Percentiles rank a stretch among this genome's conserved stretches.
phyloP scores from a whole-genome alignment of 2,888 invertebrate genomes.

The Ichneumon xanthorius region DNA sequence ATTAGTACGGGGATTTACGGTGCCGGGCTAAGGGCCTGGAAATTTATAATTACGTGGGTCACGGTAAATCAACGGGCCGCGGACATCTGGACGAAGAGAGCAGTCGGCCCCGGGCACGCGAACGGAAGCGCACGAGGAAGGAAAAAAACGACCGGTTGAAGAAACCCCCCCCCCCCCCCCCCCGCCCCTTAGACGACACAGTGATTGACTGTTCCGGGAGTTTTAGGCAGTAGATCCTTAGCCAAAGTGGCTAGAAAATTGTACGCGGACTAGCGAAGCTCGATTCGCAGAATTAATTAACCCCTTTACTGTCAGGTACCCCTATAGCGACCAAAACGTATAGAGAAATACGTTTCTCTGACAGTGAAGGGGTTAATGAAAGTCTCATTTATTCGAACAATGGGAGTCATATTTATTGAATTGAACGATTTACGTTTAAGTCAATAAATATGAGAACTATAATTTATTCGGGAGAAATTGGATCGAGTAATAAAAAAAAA shows the following conservation, averaged over 20 bases:
- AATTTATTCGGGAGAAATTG: not conserved
- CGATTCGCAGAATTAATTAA: no score
- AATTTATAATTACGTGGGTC: conserved; percentile 60
- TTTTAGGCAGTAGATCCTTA: not conserved
- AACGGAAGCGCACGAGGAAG: conserved; percentile 25
- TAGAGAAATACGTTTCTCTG: no score
- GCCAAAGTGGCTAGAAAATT: not conserved
- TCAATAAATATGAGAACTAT: not conserved
- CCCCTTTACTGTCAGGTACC: no score
- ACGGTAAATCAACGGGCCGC: conserved; percentile 51
- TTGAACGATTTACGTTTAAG: not conserved
- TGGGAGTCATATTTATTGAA: no score
- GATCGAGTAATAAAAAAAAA: not conserved
- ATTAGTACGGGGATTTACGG: conserved; percentile 50
- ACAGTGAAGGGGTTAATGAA: no score
- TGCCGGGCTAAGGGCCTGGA: conserved; percentile 19
- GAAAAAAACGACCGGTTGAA: not conserved
- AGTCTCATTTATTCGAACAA: not conserved
- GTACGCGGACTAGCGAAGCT: not conserved
- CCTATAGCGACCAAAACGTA: no score
- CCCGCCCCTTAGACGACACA: not conserved
- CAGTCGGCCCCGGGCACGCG: conserved; percentile 43
- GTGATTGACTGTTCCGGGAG: not conserved
- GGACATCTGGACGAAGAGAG: conserved; percentile 45
- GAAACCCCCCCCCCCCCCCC: not conserved